These are phyloP conservation scores for Cryptocephalus primarius DNA, from an alignment of 2,888 invertebrate genomes.

Conservation along the genomic window DNA sequence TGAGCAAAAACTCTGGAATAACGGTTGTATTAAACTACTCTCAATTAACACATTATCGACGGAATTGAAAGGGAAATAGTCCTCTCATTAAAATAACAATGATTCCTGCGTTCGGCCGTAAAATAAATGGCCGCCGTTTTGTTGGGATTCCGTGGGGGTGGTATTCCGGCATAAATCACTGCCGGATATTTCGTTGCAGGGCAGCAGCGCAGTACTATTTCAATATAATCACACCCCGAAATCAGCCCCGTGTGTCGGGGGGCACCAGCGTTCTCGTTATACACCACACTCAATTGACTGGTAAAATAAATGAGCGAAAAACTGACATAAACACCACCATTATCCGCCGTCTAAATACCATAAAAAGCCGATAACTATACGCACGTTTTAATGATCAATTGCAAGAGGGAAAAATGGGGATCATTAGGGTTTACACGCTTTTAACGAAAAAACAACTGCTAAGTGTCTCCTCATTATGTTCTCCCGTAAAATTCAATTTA, in stretches of 20 bases:
- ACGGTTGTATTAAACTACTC: too few relatives aligned
- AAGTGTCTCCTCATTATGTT: too few relatives aligned
- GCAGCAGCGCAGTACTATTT: neutral
- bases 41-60: too few relatives aligned
- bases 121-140: neutral
- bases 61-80: too few relatives aligned
- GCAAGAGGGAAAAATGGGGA: too few relatives aligned
- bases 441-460: too few relatives aligned
- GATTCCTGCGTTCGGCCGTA: neutral
- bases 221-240: neutral
- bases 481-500: too few relatives aligned
- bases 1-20: too few relatives aligned
- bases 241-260: neutral
- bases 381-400: neutral
- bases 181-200: neutral
- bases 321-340: constrained; percentile 29
- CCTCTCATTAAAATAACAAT: neutral
- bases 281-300: constrained; percentile 21
- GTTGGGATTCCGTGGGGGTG: neutral
- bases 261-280: neutral
- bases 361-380: constrained; percentile 15
- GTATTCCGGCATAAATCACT: neutral
- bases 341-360: constrained; percentile 30
- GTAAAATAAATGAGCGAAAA: constrained; percentile 33
- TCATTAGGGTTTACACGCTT: too few relatives aligned